A percentile compares a stretch with the other conserved stretches of the same genome.
These are phyloP conservation scores for Silurus meridionalis DNA, from an alignment of 2,113 vertebrate species.

Conservation along the genomic window DNA sequence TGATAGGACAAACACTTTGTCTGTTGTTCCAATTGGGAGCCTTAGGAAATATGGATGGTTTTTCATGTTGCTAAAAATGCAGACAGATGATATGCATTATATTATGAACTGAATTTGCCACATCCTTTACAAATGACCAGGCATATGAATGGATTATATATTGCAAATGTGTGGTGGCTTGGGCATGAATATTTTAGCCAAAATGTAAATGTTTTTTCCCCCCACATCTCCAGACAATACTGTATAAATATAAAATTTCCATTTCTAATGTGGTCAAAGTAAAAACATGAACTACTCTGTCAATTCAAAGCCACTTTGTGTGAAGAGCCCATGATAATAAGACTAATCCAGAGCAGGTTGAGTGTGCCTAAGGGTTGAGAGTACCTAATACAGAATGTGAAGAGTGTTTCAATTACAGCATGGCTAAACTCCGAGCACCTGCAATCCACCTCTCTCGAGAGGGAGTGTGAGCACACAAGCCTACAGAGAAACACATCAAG, in stretches of 20 bases:
- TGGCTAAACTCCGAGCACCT: slow-evolving; percentile 31
- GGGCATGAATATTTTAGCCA: background rate
- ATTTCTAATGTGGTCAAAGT: background rate
- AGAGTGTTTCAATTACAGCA: slow-evolving; percentile 39
- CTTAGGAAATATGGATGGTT: background rate
- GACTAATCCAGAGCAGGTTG: slow-evolving; percentile 33
- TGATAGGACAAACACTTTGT: background rate
- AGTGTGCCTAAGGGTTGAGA: slow-evolving; percentile 16
- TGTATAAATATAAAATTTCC: background rate
- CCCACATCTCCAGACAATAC: background rate
- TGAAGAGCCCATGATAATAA: slow-evolving; percentile 29
- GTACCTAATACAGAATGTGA: slow-evolving; percentile 22
- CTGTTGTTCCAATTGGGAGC: background rate
- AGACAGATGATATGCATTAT: background rate
- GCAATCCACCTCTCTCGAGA: slow-evolving; percentile 22
- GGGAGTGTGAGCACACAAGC: background rate
- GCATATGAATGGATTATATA: background rate
- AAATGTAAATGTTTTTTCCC: too few relatives aligned
- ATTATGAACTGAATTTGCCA: background rate
- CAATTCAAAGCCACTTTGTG: slow-evolving; percentile 17
- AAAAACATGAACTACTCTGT: background rate
- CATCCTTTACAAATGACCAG: background rate
- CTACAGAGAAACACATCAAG: slow-evolving; percentile 3
- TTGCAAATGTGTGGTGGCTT: slow-evolving; percentile 1
- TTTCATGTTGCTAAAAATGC: background rate